Conservation (phyloP, 1,140 invertebrate species). For the Drosophila carrolli region DNA sequence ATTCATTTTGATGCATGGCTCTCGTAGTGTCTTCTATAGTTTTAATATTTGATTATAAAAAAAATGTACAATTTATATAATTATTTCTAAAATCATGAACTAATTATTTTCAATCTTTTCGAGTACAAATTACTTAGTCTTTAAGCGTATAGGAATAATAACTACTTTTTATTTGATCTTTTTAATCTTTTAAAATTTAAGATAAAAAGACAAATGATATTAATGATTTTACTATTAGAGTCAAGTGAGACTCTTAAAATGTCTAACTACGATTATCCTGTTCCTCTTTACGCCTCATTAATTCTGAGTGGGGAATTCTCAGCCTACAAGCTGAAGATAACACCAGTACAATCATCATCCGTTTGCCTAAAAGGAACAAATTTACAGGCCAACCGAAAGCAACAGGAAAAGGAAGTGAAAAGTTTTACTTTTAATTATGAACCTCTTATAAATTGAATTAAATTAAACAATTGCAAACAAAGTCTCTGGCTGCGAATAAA, state of each 20-base stretch:
- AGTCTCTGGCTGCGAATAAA: constrained; percentile 4
- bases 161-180: too few relatives aligned
- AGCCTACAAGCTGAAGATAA: neutral
- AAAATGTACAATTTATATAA: neutral
- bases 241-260: too few relatives aligned
- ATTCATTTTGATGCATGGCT: neutral
- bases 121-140: too few relatives aligned
- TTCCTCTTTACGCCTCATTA: neutral
- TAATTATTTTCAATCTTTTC: too few relatives aligned
- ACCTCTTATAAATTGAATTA: constrained; percentile 67
- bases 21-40: too few relatives aligned
- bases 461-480: constrained; percentile 65
- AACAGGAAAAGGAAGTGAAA: neutral
- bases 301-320: neutral
- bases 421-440: constrained; percentile 60
- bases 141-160: too few relatives aligned
- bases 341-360: neutral
- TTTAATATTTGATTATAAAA: neutral
- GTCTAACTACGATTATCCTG: neutral
- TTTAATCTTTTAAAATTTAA: too few relatives aligned
- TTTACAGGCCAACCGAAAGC: neutral
- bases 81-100: too few relatives aligned
- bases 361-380: neutral
- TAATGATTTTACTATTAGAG: too few relatives aligned
- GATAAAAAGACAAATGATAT: too few relatives aligned